Evolutionary conservation across 2,797 vertebrate species (phyloP).

Genomic region (Cheracebus regulus): DNA sequence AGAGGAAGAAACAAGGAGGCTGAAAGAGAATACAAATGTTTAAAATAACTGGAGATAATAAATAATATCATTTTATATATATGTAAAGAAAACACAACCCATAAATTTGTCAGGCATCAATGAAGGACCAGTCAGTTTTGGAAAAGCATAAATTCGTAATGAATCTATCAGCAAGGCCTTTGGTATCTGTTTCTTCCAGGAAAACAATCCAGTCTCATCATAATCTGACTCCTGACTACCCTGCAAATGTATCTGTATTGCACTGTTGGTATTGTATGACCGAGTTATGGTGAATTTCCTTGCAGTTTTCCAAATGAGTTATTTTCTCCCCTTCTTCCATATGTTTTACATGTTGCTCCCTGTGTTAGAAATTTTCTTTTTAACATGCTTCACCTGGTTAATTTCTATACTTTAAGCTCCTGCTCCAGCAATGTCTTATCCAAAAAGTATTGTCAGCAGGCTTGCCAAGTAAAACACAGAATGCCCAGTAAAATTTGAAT

Average conservation of each 20-base stretch:
- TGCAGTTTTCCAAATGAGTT: background rate
- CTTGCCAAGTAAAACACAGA: background rate
- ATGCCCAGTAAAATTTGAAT: background rate
- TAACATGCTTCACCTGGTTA: background rate
- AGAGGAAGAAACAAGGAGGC: background rate
- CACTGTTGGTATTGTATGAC: background rate
- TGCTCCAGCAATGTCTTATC: background rate
- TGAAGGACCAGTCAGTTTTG: background rate
- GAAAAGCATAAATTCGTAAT: background rate
- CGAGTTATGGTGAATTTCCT: background rate
- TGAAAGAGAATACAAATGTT: background rate
- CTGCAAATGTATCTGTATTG: background rate
- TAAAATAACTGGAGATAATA: background rate
- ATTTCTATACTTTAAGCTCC: background rate
- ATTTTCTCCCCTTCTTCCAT: background rate
- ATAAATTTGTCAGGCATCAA: background rate
- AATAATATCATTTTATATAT: background rate
- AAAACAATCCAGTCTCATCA: background rate
- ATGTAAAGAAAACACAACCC: background rate
- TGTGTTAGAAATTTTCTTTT: background rate
- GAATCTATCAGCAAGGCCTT: background rate
- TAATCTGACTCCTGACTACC: background rate
- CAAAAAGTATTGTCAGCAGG: background rate
- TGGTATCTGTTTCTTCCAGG: background rate
- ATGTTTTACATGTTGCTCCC: background rate